A percentile compares a stretch with the other conserved stretches of the same genome.
Evolutionary conservation across 2,113 vertebrate species (phyloP).

Genomic region (Pimephales promelas): DNA sequence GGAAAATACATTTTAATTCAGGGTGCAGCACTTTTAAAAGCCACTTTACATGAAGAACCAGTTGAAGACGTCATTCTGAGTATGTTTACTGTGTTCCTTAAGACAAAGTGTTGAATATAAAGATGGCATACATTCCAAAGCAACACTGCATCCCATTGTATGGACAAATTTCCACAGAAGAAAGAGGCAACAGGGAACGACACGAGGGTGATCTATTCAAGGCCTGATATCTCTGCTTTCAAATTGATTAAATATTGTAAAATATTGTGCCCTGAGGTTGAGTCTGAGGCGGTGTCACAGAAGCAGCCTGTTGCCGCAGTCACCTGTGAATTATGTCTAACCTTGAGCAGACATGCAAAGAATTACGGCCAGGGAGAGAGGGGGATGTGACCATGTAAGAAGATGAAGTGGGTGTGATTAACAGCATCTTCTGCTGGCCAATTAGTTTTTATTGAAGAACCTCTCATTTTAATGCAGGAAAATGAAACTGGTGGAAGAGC

Average conservation of each 20-base stretch:
- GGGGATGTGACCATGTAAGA: constrained; percentile 8
- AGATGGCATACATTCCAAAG: neutral
- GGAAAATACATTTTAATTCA: neutral
- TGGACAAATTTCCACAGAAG: neutral
- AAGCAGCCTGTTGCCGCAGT: constrained; percentile 16
- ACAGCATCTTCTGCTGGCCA: constrained; percentile 7
- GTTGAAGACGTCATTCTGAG: neutral
- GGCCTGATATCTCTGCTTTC: neutral
- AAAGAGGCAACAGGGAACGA: neutral
- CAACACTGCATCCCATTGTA: neutral
- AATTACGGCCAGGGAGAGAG: constrained; percentile 15
- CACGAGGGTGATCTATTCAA: neutral
- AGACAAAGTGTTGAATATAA: neutral
- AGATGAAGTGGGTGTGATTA: constrained; percentile 28
- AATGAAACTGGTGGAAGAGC: neutral
- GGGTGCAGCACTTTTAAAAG: neutral
- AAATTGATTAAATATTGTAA: neutral
- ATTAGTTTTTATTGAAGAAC: constrained; percentile 33
- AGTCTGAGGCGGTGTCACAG: constrained; percentile 26
- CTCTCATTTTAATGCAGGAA: constrained; percentile 27
- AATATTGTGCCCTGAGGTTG: constrained; percentile 11
- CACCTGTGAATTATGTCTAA: constrained; percentile 44
- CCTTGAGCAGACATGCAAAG: constrained; percentile 31
- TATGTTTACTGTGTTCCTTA: constrained; percentile 8
- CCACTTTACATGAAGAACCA: neutral